Percentiles rank a stretch among this genome's conserved stretches.
phyloP scores from a whole-genome alignment of 1,140 invertebrate species.

The Anoplolepis gracilipes region DNA sequence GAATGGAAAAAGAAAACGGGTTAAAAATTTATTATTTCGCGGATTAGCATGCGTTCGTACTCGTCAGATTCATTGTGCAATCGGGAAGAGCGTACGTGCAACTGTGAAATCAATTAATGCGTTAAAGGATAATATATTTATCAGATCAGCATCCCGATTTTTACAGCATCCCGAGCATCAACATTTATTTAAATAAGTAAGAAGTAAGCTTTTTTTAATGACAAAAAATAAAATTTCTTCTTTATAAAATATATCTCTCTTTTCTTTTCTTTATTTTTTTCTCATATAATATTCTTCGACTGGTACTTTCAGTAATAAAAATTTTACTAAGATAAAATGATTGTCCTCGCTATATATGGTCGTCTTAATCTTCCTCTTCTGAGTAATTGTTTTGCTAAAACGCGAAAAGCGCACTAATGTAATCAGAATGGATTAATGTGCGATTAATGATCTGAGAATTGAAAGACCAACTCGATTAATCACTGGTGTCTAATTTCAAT shows the following conservation, averaged over 20 bases:
- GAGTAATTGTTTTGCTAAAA: background rate
- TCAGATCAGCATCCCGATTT: background rate
- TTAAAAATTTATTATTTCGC: constrained; percentile 72
- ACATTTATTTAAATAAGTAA: background rate
- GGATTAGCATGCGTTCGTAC: constrained; percentile 1
- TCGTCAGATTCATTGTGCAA: background rate
- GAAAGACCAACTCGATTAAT: constrained; percentile 20
- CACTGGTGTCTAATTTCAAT: constrained; percentile 12
- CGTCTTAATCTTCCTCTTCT: background rate
- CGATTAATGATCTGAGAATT: constrained; percentile 45
- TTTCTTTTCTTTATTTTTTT: background rate
- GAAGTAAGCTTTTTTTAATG: background rate
- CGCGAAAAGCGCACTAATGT: constrained; percentile 9
- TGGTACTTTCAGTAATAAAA: background rate
- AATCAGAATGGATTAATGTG: constrained; percentile 25
- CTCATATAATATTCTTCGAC: background rate
- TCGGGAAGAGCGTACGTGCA: background rate
- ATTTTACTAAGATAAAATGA: constrained; percentile 1
- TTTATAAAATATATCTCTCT: background rate
- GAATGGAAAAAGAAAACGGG: constrained; percentile 68
- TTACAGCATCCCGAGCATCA: background rate
- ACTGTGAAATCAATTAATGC: background rate
- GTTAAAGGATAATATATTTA: background rate
- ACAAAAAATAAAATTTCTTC: background rate
- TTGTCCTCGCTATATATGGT: background rate